Evolutionary conservation across 2,797 vertebrate species (phyloP), one percentile per base, ranked within the genome.

Genomic region (Sebastes minor): DNA sequence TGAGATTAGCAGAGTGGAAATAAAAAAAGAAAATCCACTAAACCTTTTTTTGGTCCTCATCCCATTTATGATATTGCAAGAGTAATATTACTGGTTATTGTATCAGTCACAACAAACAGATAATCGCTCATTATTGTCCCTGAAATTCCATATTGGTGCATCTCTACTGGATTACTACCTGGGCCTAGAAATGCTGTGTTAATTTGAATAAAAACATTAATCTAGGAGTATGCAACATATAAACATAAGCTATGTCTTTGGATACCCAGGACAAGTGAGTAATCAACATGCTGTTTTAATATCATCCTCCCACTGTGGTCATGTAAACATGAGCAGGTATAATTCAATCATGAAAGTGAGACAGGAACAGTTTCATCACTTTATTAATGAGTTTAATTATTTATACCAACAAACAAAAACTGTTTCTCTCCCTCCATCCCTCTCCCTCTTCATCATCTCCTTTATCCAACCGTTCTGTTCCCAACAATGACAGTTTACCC

Each of bases 301-400:
- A n/a, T 65, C 35, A 63, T 5, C 35, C 7, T 12, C 63, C 16
- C 7, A 14, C 25, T 71, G 32, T 23, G 64, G 32, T 78, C 1
- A 30, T 80, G 30, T 33, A 71, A 80, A 64, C 23, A 68, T 7
- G 1, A 46, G 42, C 20, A 35, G 25, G 14, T 23, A 60, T 35
- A 53, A 78, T 78, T 88, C 46, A 88, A 78, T 78, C 60, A 90
- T 53, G 52, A 80, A 85, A 64, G 27, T 69, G 82, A 91, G 67
- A 81, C 91, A 79, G 74, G 84, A 79, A 92, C 93, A 86, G 91
- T 94, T 94, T 95, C 88, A 95, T 95, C 94, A 95, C 95, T 96
- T 96, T 96, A 96, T 96, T 96, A 96, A 96, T 96, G 96, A 96
- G 96, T 95, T 96, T 95, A 95, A 95, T 96, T 95, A 96, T 96